Evolutionary conservation across 2,888 invertebrate species (phyloP).

Genomic region (Cryptophagus acutangulus): DNA sequence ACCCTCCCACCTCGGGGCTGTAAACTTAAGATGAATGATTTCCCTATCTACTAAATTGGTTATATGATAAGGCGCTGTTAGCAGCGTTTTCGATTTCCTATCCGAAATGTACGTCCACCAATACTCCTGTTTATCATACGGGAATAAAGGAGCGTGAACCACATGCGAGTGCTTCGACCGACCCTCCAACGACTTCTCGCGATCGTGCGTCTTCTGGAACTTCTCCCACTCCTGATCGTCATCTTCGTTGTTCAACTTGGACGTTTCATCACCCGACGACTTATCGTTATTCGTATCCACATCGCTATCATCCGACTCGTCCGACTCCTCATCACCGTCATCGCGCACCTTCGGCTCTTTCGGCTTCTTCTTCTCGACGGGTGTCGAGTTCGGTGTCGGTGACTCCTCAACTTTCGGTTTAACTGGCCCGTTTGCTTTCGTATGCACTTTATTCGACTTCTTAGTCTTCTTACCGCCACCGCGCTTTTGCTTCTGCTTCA

Average conservation of each 20-base stretch:
- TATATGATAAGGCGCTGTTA: conserved; percentile 90
- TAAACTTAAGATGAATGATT: conserved; percentile 87
- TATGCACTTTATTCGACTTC: conserved; percentile 50
- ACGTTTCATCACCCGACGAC: conserved; percentile 43
- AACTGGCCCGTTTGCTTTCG: conserved; percentile 22
- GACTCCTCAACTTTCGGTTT: conserved; percentile 19
- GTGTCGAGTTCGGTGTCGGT: conserved; percentile 29
- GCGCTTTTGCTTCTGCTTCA: conserved; percentile 71
- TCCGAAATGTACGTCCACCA: conserved; percentile 99
- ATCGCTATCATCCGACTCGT: conserved; percentile 53
- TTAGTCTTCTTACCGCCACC: conserved; percentile 57
- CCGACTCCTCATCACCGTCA: conserved; percentile 44
- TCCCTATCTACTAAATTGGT: conserved; percentile 86
- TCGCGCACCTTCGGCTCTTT: conserved; percentile 32
- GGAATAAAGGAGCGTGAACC: conserved; percentile 97
- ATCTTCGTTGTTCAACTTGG: conserved; percentile 40
- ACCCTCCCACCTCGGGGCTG: conserved; percentile 92
- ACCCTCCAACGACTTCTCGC: conserved; percentile 84
- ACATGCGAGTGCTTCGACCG: conserved; percentile 90
- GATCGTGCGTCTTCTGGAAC: conserved; percentile 81
- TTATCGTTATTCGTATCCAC: conserved; percentile 44
- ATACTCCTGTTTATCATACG: conserved; percentile 94
- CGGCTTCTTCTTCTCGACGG: conserved; percentile 27
- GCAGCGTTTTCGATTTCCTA: conserved; percentile 82
- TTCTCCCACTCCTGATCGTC: conserved; percentile 79